A percentile compares a stretch with the other conserved stretches of the same genome.
Conservation (phyloP, 2,113 vertebrate species). For the Oxyruncus cristatus region DNA sequence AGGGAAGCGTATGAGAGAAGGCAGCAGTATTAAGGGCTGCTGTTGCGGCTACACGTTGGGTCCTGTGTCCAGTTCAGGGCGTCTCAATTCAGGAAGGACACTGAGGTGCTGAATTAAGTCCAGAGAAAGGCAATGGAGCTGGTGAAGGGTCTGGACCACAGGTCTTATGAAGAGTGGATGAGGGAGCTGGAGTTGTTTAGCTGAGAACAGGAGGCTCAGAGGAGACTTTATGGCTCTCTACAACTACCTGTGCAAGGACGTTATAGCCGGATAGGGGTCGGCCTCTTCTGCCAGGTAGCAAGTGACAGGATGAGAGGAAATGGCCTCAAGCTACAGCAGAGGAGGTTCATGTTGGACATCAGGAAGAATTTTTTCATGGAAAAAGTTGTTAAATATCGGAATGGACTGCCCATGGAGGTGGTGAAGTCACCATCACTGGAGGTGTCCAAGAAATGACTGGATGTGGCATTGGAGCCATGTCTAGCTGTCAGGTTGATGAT, state of each 20-base stretch:
- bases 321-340: background rate
- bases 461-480: too few relatives aligned
- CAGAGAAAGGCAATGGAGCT: background rate
- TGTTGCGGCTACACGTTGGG: background rate
- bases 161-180: background rate
- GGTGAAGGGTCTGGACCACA: background rate
- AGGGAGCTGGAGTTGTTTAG: background rate
- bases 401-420: background rate
- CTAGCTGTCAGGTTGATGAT: background rate
- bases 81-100: background rate
- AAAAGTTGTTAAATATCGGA: background rate
- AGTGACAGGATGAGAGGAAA: background rate
- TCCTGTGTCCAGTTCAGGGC: background rate
- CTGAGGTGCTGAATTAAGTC: background rate
- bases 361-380: background rate
- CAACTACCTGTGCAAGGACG: background rate
- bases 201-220: background rate
- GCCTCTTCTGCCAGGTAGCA: background rate
- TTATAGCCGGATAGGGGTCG: background rate
- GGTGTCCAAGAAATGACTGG: background rate
- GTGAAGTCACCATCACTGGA: background rate
- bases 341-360: background rate
- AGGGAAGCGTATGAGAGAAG: background rate
- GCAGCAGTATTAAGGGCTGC: background rate
- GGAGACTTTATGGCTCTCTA: too few relatives aligned